Percentiles rank a stretch among this genome's conserved stretches.
phyloP scores from a whole-genome alignment of 2,888 invertebrate species.

The Polyploca ridens region DNA sequence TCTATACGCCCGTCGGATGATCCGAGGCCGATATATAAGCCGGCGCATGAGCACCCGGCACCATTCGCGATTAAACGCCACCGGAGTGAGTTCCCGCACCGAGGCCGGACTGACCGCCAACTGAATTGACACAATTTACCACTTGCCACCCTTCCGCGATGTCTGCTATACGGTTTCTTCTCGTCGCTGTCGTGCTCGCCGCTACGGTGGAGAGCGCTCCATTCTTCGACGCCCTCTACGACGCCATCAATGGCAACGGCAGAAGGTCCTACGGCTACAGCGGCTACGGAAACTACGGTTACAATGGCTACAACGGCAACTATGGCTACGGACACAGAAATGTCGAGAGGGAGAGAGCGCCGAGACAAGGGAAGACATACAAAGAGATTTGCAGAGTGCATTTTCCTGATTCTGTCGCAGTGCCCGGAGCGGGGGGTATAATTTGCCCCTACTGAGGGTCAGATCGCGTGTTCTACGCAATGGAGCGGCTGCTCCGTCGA shows the following conservation, averaged over 20 bases:
- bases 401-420: conserved; percentile 80
- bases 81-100: conserved; percentile 73
- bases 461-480: conserved; percentile 83
- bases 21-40: conserved; percentile 83
- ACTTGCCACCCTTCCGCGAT: conserved; percentile 75
- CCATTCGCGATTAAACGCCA: conserved; percentile 78
- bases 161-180: conserved; percentile 57
- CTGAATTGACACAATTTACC: conserved; percentile 74
- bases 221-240: conserved; percentile 79
- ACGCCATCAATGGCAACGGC: conserved; percentile 71
- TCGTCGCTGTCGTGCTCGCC: conserved; percentile 50
- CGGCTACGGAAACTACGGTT: conserved; percentile 55
- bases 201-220: conserved; percentile 58
- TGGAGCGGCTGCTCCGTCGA: conserved; percentile 79
- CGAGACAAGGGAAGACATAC: conserved; percentile 83
- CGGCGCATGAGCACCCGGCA: conserved; percentile 71
- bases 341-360: conserved; percentile 45
- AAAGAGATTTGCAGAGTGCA: conserved; percentile 89
- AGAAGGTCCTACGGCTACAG: conserved; percentile 70
- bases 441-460: conserved; percentile 86
- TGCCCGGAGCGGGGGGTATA: conserved; percentile 84
- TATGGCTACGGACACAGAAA: conserved; percentile 40
- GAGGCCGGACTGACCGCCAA: conserved; percentile 75
- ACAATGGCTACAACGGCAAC: conserved; percentile 47
- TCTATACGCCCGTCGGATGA: conserved; percentile 74